Base-by-base conservation (phyloP, 2,797 vertebrate species). In the Chelmon rostratus region DNA sequence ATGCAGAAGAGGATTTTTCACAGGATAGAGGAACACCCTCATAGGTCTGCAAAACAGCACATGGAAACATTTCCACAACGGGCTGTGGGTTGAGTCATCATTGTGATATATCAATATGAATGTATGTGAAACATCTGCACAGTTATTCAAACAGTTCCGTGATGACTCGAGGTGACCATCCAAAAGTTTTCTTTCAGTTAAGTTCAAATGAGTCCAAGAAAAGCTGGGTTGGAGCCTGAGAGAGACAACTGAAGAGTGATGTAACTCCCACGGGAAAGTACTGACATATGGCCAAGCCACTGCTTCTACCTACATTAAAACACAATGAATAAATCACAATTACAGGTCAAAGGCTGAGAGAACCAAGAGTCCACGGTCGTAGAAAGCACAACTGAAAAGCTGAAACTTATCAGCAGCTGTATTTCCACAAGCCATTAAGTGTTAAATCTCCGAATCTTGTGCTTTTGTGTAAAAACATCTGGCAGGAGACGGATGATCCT, bases 391-490 rank as follows among this genome's bases (percentile, higher is more conserved):
- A 9, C 33, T 46, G 5, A 10, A 38, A 44, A 31, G 3, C 37
- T 16, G 12, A 49, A 37, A 42, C 28, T 68, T 15, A 13, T 73
- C 21, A 33, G 21, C 56, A 76, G 68, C 78, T 80, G 79, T 19
- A 33, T 68, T 61, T 69, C 58, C 19, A 16, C 58, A 4, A 28
- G 16, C 42, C 40, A 12, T 57, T 16, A 23, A 63, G 42, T 12
- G 23, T n/a, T 25, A 28, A 50, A 53, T 5, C 18, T 53, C 1
- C 3, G 54, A 57, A n/a, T 25, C 12, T 31, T 40, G 18, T 10
- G 53, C 13, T 62, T 71, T 73, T 67, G 57, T 47, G 38, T 82
- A 28, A 81, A 74, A 89, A 88, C 78, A 84, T 83, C 84, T 92
- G 92, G 78, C 84, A 68, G 56, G 47, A 62, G 49, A 25, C 16